Evolutionary conservation across 2,888 invertebrate genomes (phyloP), one percentile per base, ranked within the genome.

Genomic region (Acanthococcus lagerstroemiae): DNA sequence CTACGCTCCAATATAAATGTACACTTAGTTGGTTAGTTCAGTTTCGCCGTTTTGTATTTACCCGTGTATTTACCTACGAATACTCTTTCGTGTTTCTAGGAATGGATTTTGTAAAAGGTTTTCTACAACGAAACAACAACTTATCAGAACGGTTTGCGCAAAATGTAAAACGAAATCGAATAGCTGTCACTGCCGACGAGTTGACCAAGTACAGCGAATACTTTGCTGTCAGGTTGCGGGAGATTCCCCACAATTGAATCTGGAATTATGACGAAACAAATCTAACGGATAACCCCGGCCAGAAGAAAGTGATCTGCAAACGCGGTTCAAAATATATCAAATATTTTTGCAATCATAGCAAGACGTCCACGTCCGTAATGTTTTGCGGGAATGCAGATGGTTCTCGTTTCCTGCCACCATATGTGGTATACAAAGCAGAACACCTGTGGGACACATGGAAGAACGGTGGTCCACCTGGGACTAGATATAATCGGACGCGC

Each of bases 251-350:
- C 24, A 30, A 37, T 21, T 60, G 69, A 30, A 66, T 70, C 12
- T 52, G 72, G 4, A 74, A 74, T 48, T 75, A 74, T 68, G 74
- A 74, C 61, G 73, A 74, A 63, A 74, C 73, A 6, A 74, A 73
- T 48, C 65, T 75, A 1, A 65, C 68, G 6, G 73, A 74, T 66
- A 73, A 75, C 66, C 72, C 73, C 15, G 73, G 72, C 15, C 57
- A 50, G 30, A 54, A 61, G 17, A 65, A 65, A 55, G 67, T 70
- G 30, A 69, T 70, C 9, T 25, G 66, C 19, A 67, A 60, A 66
- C 56, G 69, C 26, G 69, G 69, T 24, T 46, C 30, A 15, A 68
- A 69, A 57, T 67, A 71, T 55, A 67, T 68, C 3, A 69, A 68
- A 30, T 44, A 72, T 26, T 72, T 74, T n/a, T 70, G 72, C 55